Evolutionary conservation across 2,113 vertebrate genomes (phyloP).

Genomic region (Rhodinocichla rosea): DNA sequence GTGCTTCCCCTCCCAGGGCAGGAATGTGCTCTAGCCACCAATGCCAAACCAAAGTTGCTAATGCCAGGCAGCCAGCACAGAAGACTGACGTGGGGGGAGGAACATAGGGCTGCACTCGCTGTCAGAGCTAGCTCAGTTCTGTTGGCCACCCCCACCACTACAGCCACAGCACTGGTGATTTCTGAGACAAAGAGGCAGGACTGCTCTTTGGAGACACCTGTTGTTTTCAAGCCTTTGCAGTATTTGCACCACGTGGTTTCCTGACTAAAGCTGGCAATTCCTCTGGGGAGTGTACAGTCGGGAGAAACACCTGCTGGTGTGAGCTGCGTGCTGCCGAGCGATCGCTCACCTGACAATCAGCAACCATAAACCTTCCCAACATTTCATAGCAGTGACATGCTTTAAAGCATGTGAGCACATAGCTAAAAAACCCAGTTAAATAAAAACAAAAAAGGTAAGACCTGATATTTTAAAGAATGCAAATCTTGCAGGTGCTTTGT

Average conservation of each 20-base stretch:
- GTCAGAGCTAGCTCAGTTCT: background rate
- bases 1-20: background rate
- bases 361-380: background rate
- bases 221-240: background rate
- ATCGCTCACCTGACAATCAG: background rate
- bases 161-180: background rate
- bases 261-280: background rate
- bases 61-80: rapidly evolving
- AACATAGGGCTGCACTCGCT: background rate
- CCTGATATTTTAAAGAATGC: background rate
- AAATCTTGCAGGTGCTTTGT: background rate
- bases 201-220: background rate
- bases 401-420: background rate
- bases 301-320: background rate
- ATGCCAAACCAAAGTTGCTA: background rate
- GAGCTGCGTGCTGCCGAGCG: rapidly evolving
- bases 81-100: background rate
- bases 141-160: background rate
- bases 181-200: background rate
- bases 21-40: rapidly evolving
- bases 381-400: background rate
- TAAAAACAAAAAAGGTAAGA: background rate
- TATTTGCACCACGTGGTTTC: background rate
- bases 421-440: background rate
- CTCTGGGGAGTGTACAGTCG: background rate